Evolutionary conservation across 2,797 vertebrate genomes (phyloP).

Genomic region (Phalanger gymnotis): DNA sequence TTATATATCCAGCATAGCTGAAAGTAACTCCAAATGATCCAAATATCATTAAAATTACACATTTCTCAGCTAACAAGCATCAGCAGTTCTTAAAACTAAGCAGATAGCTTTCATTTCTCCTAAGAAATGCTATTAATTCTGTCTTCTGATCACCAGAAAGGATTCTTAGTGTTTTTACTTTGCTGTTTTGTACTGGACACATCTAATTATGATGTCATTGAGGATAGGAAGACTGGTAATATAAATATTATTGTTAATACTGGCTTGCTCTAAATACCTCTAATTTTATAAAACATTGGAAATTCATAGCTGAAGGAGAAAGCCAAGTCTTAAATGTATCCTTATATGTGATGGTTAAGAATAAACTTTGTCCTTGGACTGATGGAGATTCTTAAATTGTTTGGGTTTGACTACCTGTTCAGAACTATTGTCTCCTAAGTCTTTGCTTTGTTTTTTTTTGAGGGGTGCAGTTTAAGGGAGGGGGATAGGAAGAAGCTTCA

Average conservation of each 20-base stretch:
- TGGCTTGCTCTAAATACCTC: slow-evolving; percentile 2
- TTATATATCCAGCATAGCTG: neutral
- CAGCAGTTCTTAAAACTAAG: neutral
- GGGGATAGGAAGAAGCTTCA: neutral
- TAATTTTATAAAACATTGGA: neutral
- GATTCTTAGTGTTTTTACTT: neutral
- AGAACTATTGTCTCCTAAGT: neutral
- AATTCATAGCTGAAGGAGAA: neutral
- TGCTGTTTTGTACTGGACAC: neutral
- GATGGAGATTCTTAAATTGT: neutral
- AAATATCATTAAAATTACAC: neutral
- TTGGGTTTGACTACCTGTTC: slow-evolving; percentile 24
- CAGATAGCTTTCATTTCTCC: neutral
- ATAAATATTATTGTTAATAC: neutral
- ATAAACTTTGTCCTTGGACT: neutral
- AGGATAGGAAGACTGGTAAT: neutral
- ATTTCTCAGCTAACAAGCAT: neutral
- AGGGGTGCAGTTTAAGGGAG: neutral
- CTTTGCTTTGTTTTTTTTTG: neutral
- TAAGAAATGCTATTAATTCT: neutral
- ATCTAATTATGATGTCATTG: neutral
- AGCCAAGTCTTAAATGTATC: neutral
- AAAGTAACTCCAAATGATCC: neutral
- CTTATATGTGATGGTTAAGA: neutral
- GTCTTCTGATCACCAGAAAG: neutral